Evolutionary conservation across 2,888 invertebrate species (phyloP), one percentile per base, ranked within the genome.

Genomic region (Heliconius aoede): DNA sequence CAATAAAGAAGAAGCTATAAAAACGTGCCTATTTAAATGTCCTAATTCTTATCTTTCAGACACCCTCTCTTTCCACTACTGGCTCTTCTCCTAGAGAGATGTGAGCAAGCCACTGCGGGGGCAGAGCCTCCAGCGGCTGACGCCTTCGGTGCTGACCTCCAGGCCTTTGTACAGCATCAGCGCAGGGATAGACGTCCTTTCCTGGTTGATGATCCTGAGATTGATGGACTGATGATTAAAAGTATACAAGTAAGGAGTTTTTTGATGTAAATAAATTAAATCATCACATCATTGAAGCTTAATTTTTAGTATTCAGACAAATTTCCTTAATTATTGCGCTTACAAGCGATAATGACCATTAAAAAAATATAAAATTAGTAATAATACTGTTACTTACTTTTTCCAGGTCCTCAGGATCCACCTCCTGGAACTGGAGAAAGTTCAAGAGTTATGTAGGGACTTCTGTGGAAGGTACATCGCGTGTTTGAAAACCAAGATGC

Each of bases 21-120:
- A n/a, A 32, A 68, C 1, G 2, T 7, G 0, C 21, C 51, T n/a
- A 21, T 11, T 9, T 55, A 55, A n/a, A 21, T 15, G 3, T 5
- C n/a, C 13, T 28, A 18, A 55, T 21, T 61, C 28, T 9, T 30
- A 21, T 46, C 18, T 86, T 87, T 32, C 95, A 98, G 98, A 89
- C 99, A 99, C 93, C 99, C 99, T 5, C 95, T 99, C 36, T 99
- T 99, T 91, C 99, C 99, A 3, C 95, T 99, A 62, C 94, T 98
- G 90, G 98, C 98, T 76, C 95, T 99, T 76, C 96, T 99, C 30
- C 97, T 99, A 90, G 99, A 99, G 95, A 96, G 99, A 95, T 99
- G 99, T 95, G 99, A 99, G 95, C 96, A 98, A 88, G 99, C 99
- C 30, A 99, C 99, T 26, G 98, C 98, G 83, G 97, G 97, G 79